Base-by-base conservation (phyloP, 2,797 vertebrate species). In the Parauchenoglanis ngamensis region DNA sequence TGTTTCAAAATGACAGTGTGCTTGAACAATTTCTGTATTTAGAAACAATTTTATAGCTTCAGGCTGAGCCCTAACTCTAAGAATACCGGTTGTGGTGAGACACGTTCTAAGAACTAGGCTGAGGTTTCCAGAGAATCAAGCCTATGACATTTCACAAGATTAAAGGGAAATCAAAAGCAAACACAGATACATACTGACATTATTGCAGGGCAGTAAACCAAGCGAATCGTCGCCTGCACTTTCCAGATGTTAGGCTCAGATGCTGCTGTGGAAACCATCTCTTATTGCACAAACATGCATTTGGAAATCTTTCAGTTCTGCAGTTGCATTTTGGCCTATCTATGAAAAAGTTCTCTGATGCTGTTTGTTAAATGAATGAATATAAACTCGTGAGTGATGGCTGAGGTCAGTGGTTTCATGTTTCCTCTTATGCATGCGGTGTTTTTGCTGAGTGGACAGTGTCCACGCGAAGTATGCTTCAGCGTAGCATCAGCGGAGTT, bases 51-150 rank as follows among this genome's bases (percentile, higher is more conserved):
- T 87, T 86, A 83, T 46, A 89, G 67, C 80, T 76, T 89, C 54
- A 40, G 84, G 84, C 76, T 77, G 72, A 82, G 81, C 68, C 81
- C 87, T 87, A 83, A 87, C 90, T 92, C 90, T 87, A 89, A 91
- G 90, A 91, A 92, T 89, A 92, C 89, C 91, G 90, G 91, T 90
- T 89, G 91, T 92, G 91, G 91, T 91, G 65, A 90, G 84, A 88
- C 89, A 86, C 84, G 67, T 92, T 92, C 91, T 91, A 89, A 90
- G 91, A 92, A 92, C 88, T 87, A 86, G 90, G 87, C 86, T 90
- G 90, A 93, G 90, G 91, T 91, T 92, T 93, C 91, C 91, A 92
- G 67, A 87, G 89, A 90, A 91, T 91, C 88, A 87, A 91, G 85
- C 84, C 57, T 84, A 80, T 90, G 88, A 89, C 91, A 91, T 92